Conservation (phyloP, 2,113 vertebrate genomes). For the Tragelaphus imberbis region DNA sequence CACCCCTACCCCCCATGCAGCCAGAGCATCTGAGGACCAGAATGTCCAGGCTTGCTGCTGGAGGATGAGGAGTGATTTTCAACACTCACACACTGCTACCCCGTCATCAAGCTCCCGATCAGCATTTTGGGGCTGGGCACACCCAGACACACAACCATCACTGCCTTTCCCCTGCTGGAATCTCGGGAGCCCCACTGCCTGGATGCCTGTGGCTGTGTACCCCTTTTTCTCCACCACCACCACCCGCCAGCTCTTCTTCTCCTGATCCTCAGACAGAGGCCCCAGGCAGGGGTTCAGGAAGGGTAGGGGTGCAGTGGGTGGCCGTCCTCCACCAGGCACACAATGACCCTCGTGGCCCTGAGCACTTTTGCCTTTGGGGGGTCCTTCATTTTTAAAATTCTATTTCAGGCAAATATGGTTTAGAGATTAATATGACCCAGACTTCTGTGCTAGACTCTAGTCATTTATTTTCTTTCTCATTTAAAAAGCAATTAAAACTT, state of each 20-base stretch:
- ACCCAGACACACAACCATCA: slow-evolving; percentile 33
- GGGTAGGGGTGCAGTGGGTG: background rate
- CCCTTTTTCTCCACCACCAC: background rate
- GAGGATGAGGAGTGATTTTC: slow-evolving; percentile 65
- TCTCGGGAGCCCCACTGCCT: background rate
- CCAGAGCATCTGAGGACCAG: slow-evolving; percentile 69
- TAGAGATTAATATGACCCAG: background rate
- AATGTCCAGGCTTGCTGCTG: slow-evolving; percentile 58
- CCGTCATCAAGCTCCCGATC: background rate
- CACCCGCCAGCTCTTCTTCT: background rate
- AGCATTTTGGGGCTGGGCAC: slow-evolving; percentile 63
- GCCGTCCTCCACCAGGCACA: background rate
- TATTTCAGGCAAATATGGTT: background rate
- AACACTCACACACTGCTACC: slow-evolving; percentile 49
- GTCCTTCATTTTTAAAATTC: background rate
- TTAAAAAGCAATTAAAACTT: background rate
- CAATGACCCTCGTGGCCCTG: rapidly evolving
- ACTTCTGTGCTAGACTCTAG: background rate
- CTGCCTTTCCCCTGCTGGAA: background rate
- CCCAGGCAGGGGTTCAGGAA: rapidly evolving
- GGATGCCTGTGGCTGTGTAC: rapidly evolving
- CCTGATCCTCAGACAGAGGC: background rate
- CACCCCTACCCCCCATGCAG: slow-evolving; percentile 9
- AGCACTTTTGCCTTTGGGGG: background rate
- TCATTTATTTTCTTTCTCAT: background rate